A percentile compares a stretch with the other conserved stretches of the same genome.
Evolutionary conservation across 2,113 vertebrate genomes (phyloP).

Genomic region (Lycocorax pyrrhopterus): DNA sequence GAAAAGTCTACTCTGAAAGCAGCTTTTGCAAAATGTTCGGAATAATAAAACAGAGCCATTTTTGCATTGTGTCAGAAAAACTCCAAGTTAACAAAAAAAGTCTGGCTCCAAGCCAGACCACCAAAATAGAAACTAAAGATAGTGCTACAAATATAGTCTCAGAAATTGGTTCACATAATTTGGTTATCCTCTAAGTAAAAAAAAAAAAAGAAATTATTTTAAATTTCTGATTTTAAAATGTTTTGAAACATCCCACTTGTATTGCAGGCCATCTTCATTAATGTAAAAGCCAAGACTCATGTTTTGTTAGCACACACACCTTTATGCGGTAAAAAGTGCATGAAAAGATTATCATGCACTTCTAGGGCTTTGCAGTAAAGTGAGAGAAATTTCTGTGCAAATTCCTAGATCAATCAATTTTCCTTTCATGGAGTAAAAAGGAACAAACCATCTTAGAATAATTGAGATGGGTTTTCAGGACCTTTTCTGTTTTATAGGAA

Average conservation of each 20-base stretch:
- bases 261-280: not conserved
- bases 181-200: constrained; percentile 5
- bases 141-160: constrained; percentile 18
- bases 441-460: not conserved
- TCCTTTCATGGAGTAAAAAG: not conserved
- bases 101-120: constrained; percentile 50
- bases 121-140: constrained; percentile 65
- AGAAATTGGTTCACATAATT: constrained; percentile 52
- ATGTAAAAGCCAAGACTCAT: not conserved
- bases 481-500: not conserved
- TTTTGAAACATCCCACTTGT: not conserved
- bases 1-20: not conserved
- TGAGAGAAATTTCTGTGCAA: not conserved
- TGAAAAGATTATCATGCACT: not conserved
- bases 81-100: constrained; percentile 46
- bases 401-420: not conserved
- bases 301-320: not conserved
- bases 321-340: not conserved
- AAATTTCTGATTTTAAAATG: not conserved
- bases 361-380: not conserved
- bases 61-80: constrained; percentile 45
- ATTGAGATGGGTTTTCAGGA: not conserved
- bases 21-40: constrained; percentile 21
- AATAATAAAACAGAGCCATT: constrained; percentile 27
- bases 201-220: not conserved